phyloP scores from a whole-genome alignment of 2,888 invertebrate species.

The Caenorhabditis zanzibari region DNA sequence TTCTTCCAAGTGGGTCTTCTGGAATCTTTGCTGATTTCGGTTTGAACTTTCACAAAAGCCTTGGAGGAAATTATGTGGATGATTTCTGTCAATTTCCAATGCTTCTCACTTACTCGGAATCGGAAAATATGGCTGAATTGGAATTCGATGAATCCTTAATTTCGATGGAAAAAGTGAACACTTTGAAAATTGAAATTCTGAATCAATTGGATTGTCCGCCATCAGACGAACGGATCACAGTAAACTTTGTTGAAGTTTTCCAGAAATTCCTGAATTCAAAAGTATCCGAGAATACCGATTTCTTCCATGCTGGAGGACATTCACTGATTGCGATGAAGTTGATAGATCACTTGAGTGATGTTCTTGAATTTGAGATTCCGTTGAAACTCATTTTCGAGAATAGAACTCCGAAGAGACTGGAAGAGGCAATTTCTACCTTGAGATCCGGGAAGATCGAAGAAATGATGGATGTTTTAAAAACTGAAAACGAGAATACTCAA shows the following conservation, averaged over 20 bases:
- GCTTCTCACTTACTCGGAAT: constrained; percentile 32
- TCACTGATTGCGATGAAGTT: constrained; percentile 74
- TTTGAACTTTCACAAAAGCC: constrained; percentile 64
- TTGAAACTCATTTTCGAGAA: constrained; percentile 67
- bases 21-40: constrained; percentile 67
- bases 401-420: constrained; percentile 62
- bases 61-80: background rate
- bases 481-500: background rate
- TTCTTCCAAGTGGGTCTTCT: background rate
- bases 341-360: constrained; percentile 56
- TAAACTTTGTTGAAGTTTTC: constrained; percentile 22
- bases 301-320: constrained; percentile 77
- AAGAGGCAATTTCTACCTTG: constrained; percentile 17
- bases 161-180: constrained; percentile 1
- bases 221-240: too few species aligned
- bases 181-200: constrained; percentile 18
- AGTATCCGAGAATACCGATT: constrained; percentile 62
- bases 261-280: constrained; percentile 23
- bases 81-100: constrained; percentile 44
- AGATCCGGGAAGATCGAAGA: background rate
- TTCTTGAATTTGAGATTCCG: constrained; percentile 53
- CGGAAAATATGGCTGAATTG: constrained; percentile 34
- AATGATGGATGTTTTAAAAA: background rate
- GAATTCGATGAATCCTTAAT: constrained; percentile 65
- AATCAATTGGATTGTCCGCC: background rate